Evolutionary conservation across 2,888 invertebrate genomes (phyloP).

Genomic region (Rhorus exstirpatorius): DNA sequence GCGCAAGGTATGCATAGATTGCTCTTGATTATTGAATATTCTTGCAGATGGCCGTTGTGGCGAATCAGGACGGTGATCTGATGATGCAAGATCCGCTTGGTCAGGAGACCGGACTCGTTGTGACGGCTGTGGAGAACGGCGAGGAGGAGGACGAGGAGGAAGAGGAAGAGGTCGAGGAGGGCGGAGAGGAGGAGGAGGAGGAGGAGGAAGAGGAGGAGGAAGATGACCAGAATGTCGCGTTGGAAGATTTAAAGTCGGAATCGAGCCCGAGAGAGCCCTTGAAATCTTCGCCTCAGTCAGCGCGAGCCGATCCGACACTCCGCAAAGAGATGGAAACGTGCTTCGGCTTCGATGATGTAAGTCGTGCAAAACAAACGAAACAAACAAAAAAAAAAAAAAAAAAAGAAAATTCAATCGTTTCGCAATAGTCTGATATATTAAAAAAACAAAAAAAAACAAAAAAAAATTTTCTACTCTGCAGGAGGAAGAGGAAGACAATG

Average conservation of each 20-base stretch:
- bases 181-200: conserved; percentile 86
- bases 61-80: conserved; percentile 86
- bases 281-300: conserved; percentile 78
- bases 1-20: too few species aligned
- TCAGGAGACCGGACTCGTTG: conserved; percentile 86
- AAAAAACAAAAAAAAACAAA: too few species aligned
- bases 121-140: conserved; percentile 84
- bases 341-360: conserved; percentile 93
- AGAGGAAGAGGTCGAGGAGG: conserved; percentile 83
- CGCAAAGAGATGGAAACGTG: conserved; percentile 92
- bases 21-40: conserved; percentile 50
- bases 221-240: conserved; percentile 85
- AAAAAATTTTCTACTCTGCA: background rate
- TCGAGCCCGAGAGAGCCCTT: conserved; percentile 78
- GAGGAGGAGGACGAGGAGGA: conserved; percentile 86
- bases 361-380: conserved; percentile 77
- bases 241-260: conserved; percentile 81
- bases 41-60: conserved; percentile 86
- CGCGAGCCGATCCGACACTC: conserved; percentile 81
- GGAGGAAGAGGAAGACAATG: conserved; percentile 85
- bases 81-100: conserved; percentile 84
- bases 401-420: conserved; percentile 27
- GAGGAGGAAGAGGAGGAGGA: conserved; percentile 86
- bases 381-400: too few species aligned
- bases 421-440: too few species aligned